Conservation (phyloP, 2,888 invertebrate species). For the Hesperia comma region DNA sequence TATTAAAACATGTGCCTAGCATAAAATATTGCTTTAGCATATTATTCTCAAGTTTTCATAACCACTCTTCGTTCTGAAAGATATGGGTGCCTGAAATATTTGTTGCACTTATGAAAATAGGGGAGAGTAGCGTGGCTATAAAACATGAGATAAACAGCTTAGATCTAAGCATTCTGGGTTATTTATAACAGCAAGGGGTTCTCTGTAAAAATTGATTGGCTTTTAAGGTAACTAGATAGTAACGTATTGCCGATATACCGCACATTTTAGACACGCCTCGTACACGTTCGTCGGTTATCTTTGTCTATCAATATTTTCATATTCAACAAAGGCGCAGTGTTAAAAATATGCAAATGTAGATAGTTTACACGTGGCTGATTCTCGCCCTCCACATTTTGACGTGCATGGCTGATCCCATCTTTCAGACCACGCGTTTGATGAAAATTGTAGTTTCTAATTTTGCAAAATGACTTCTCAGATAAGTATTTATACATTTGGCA, state of each 20-base stretch:
- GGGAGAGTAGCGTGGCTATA: conserved; percentile 17
- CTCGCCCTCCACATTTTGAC: conserved; percentile 18
- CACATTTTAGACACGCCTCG: background rate
- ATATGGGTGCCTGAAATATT: background rate
- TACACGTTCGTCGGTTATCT: background rate
- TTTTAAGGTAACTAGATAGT: conserved; percentile 5
- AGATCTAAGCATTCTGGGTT: conserved; percentile 13
- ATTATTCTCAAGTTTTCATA: too few species aligned
- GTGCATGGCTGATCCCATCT: conserved; percentile 15
- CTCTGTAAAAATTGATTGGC: conserved; percentile 4
- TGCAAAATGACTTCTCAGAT: conserved; percentile 15
- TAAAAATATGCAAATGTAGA: conserved; percentile 24
- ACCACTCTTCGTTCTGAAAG: background rate
- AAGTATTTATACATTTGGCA: conserved; percentile 3
- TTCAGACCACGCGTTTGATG: conserved; percentile 26
- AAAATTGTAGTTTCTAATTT: conserved; percentile 34
- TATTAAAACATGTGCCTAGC: too few species aligned
- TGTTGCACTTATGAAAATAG: conserved; percentile 21
- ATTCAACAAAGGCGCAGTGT: conserved; percentile 16
- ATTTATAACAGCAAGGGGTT: conserved; percentile 24
- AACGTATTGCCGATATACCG: background rate
- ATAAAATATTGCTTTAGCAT: too few species aligned
- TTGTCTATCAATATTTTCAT: conserved; percentile 1
- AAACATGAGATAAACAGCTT: conserved; percentile 21
- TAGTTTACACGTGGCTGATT: conserved; percentile 23